Percentiles rank a stretch among this genome's conserved stretches.
phyloP scores from a whole-genome alignment of 2,888 invertebrate genomes.

The Thera obeliscata region DNA sequence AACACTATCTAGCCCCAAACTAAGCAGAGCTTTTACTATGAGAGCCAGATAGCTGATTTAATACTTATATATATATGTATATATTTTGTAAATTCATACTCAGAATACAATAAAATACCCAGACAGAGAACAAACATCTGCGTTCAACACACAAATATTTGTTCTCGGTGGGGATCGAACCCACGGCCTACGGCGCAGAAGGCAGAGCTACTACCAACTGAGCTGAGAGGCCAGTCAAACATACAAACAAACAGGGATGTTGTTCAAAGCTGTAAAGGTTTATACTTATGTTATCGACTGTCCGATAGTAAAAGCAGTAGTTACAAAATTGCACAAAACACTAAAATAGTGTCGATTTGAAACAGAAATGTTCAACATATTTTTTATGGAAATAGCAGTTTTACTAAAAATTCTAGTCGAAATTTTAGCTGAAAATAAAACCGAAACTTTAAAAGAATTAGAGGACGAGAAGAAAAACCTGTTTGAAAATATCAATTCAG shows the following conservation, averaged over 20 bases:
- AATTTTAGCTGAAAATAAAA: constrained; percentile 21
- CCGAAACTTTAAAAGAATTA: constrained; percentile 46
- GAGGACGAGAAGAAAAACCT: constrained; percentile 53
- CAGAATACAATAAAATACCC: too few relatives aligned
- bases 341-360: constrained; percentile 6
- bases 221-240: too few relatives aligned
- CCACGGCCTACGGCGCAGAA: too few relatives aligned
- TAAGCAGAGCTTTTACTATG: too few relatives aligned
- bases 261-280: neutral
- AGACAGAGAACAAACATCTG: too few relatives aligned
- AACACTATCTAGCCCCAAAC: too few relatives aligned
- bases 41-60: too few relatives aligned
- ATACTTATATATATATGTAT: too few relatives aligned
- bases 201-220: too few relatives aligned
- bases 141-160: too few relatives aligned
- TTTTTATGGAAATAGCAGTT: constrained; percentile 6
- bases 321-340: constrained; percentile 9
- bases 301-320: neutral
- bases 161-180: too few relatives aligned
- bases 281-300: constrained; percentile 9
- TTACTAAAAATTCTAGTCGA: constrained; percentile 8
- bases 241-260: neutral
- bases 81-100: too few relatives aligned
- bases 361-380: constrained; percentile 21
- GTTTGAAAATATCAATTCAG: constrained; percentile 51